A percentile compares a stretch with the other conserved stretches of the same genome.
These are phyloP conservation scores for Panopea generosa DNA, from an alignment of 2,888 invertebrate genomes.

Conservation along the genomic window DNA sequence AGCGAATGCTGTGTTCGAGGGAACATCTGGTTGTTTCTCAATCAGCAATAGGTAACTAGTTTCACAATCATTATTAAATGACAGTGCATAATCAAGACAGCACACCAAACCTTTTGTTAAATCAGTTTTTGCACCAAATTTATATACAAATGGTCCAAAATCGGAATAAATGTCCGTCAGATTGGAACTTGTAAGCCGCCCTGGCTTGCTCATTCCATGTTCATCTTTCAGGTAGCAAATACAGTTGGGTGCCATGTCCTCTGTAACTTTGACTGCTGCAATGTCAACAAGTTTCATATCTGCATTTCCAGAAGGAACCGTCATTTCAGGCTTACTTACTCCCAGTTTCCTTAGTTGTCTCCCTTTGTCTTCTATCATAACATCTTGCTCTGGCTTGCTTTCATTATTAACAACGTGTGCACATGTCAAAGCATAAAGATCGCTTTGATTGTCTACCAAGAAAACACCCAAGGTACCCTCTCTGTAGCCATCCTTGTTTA, in stretches of 20 bases:
- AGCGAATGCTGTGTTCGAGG: constrained; percentile 11
- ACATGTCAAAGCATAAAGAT: constrained; percentile 37
- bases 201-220: constrained; percentile 1
- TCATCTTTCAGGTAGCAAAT: constrained; percentile 34
- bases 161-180: neutral
- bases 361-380: constrained; percentile 17
- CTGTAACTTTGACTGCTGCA: constrained; percentile 27
- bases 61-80: neutral
- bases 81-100: constrained; percentile 18
- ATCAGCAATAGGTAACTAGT: constrained; percentile 20
- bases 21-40: constrained; percentile 19
- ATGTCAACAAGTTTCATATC: constrained; percentile 19
- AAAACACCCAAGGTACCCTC: constrained; percentile 41
- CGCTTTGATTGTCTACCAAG: constrained; percentile 1
- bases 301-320: constrained; percentile 3
- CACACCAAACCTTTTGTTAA: constrained; percentile 35
- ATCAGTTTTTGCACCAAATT: constrained; percentile 23
- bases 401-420: constrained; percentile 41
- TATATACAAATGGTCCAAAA: constrained; percentile 17
- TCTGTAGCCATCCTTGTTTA: neutral
- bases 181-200: neutral
- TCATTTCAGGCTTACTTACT: constrained; percentile 6
- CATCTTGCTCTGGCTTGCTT: constrained; percentile 1
- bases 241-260: constrained; percentile 8
- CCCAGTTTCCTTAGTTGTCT: constrained; percentile 9